Conservation (phyloP, 1,140 invertebrate species). For the Drosophila pseudoananassae region DNA sequence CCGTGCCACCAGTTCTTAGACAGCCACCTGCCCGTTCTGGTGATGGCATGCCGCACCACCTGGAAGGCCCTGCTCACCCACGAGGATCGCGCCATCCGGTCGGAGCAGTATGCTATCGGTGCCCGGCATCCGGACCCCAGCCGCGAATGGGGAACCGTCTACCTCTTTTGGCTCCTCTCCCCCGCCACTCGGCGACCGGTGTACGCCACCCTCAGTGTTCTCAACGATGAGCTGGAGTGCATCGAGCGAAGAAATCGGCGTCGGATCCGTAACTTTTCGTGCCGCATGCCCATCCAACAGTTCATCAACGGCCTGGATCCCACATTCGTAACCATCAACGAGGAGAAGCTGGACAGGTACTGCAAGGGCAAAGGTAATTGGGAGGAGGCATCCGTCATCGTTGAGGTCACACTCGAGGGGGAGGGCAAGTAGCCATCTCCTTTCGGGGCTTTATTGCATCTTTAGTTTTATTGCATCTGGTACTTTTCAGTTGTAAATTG, state of each 20-base stretch:
- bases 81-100: neutral
- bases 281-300: neutral
- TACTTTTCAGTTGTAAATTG: too few species aligned
- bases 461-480: too few species aligned
- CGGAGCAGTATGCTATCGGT: too few species aligned
- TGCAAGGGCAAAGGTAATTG: neutral
- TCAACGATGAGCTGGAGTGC: neutral
- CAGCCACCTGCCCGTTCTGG: neutral
- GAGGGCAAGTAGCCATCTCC: neutral
- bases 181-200: neutral
- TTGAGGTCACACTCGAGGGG: neutral
- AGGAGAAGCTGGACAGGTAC: neutral
- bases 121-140: neutral
- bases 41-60: slow-evolving; percentile 2
- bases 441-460: too few species aligned
- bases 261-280: neutral
- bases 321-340: neutral
- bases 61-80: slow-evolving; percentile 1
- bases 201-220: neutral
- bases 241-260: neutral
- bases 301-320: slow-evolving; percentile 1
- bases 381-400: neutral
- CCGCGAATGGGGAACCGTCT: neutral
- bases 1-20: neutral
- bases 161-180: neutral